A percentile compares a stretch with the other conserved stretches of the same genome.
Evolutionary conservation across 2,113 vertebrate genomes (phyloP).

Genomic region (Sciurus niger): DNA sequence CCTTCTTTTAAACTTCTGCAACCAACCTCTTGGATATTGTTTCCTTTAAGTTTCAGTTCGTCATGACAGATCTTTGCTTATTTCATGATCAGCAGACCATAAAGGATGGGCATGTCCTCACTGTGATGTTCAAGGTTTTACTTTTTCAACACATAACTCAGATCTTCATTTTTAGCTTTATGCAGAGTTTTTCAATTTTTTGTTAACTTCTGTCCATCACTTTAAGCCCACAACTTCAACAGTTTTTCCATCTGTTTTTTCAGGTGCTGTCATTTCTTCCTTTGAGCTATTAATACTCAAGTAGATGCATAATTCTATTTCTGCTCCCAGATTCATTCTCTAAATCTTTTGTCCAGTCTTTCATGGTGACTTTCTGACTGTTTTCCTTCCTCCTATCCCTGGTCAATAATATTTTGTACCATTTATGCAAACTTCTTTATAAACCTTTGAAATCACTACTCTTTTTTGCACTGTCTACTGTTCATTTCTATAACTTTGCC

Average conservation of each 20-base stretch:
- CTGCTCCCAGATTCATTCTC: not conserved
- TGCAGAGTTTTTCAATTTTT: not conserved
- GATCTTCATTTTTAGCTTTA: not conserved
- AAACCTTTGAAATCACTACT: not conserved
- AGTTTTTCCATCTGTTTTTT: not conserved
- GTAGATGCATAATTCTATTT: not conserved
- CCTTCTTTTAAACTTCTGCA: not conserved
- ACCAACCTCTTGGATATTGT: not conserved
- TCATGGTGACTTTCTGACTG: not conserved
- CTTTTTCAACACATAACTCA: not conserved
- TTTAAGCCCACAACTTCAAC: not conserved
- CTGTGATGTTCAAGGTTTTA: not conserved
- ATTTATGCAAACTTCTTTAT: not conserved
- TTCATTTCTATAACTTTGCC: not conserved
- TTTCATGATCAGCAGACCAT: not conserved
- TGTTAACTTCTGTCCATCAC: not conserved
- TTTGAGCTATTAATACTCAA: not conserved
- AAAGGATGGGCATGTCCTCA: too few relatives aligned
- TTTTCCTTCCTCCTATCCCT: not conserved
- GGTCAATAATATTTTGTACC: not conserved
- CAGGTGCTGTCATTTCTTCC: not conserved
- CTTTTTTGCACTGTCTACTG: not conserved
- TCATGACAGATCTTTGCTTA: not conserved
- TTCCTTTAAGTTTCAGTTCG: not conserved
- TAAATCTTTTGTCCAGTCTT: not conserved